A percentile compares a stretch with the other conserved stretches of the same genome.
phyloP scores from a whole-genome alignment of 2,888 invertebrate genomes.

The Tenthredo livida region DNA sequence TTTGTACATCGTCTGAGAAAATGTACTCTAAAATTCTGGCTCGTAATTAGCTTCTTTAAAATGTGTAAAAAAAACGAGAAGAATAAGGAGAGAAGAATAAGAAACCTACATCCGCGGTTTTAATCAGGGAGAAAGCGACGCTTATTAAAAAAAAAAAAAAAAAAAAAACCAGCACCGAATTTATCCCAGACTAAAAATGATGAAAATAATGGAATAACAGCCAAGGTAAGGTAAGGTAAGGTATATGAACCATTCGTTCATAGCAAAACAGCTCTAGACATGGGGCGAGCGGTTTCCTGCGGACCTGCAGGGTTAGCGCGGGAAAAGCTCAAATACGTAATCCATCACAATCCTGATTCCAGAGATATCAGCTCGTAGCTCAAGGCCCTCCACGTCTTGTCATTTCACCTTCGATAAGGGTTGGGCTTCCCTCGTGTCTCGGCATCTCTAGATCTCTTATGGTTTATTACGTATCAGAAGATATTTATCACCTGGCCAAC shows the following conservation, averaged over 20 bases:
- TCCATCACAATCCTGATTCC: constrained; percentile 41
- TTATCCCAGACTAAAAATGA: background rate
- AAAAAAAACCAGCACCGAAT: background rate
- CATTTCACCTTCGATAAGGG: constrained; percentile 29
- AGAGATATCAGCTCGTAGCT: constrained; percentile 25
- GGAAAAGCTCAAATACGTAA: background rate
- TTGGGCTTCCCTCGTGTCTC: constrained; percentile 6
- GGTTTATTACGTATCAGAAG: constrained; percentile 26
- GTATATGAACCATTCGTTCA: background rate
- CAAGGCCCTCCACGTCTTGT: constrained; percentile 26
- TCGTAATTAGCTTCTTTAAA: background rate
- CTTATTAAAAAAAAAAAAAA: background rate
- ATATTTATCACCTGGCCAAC: background rate
- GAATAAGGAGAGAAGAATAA: background rate
- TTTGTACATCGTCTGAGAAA: background rate
- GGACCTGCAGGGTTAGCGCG: constrained; percentile 1
- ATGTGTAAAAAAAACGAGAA: background rate
- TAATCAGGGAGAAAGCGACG: constrained; percentile 32
- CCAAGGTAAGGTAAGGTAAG: too few relatives aligned
- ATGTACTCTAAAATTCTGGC: background rate
- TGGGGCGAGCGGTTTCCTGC: background rate
- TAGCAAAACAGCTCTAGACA: constrained; percentile 1
- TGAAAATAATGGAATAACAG: background rate
- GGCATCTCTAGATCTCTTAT: constrained; percentile 39
- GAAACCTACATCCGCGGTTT: background rate